Evolutionary conservation across 2,888 invertebrate genomes (phyloP), one percentile per base, ranked within the genome.

Genomic region (Kuschelorhynchus macadamiae): DNA sequence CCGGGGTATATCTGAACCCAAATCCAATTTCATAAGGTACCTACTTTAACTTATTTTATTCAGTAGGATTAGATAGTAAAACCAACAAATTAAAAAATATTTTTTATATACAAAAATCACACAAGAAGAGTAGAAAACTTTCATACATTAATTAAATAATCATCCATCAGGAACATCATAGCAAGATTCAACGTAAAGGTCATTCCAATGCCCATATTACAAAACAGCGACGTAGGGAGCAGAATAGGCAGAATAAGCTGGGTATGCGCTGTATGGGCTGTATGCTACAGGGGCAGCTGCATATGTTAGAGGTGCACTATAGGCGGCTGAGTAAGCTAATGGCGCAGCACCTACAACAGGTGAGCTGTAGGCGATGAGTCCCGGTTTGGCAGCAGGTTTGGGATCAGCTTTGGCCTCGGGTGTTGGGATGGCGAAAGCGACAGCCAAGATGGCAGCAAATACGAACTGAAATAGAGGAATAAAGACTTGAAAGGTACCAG

Each of bases 391-490:
- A 12, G 64, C 50, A 8, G 65, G 67, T 18, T 64, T 52, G 17
- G 59, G 18, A 25, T 62, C 62, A 14, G 70, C 52, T 47, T 64
- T 63, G 16, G 72, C 60, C 42, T 69, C 65, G 11, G 72, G 71
- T 14, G 63, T 67, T 59, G 73, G 71, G 46, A 53, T 53, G 25
- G 72, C 69, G 46, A 68, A 63, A 30, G 61, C 71, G 7, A 67
- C 50, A 30, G 73, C 73, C 56, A 72, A 62, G 56, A 72, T 67
- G 57, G 71, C 67, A 44, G 65, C 67, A 42, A 72, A 69, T 50
- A 72, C 62, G 62, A 68, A 63, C 71, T 71, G 32, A 21, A 71
- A 66, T n/a, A n/a, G n/a, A n/a, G n/a, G n/a, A n/a, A n/a, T n/a
- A n/a, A n/a, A n/a, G n/a, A n/a, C n/a, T n/a, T n/a, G n/a, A n/a